phyloP scores from a whole-genome alignment of 2,888 invertebrate genomes.

The Folsomia candida region DNA sequence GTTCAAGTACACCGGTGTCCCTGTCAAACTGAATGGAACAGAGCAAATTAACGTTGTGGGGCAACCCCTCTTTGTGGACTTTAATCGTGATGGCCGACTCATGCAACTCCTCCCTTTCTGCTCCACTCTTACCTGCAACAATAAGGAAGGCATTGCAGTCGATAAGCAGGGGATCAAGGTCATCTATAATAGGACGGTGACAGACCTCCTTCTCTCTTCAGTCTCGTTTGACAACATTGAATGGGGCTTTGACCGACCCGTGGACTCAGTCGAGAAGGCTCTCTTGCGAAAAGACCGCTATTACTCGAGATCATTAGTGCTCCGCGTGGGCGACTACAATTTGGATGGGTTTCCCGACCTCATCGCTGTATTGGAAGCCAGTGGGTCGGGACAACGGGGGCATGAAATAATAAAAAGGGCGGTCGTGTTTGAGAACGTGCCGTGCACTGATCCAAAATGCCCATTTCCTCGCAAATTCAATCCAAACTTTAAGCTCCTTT shows the following conservation, averaged over 20 bases:
- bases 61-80: constrained; percentile 81
- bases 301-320: constrained; percentile 73
- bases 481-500: constrained; percentile 72
- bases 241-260: constrained; percentile 68
- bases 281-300: constrained; percentile 48
- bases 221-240: constrained; percentile 52
- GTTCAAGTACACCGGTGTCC: not conserved
- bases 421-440: constrained; percentile 75
- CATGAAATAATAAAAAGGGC: constrained; percentile 56
- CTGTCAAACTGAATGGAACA: not conserved
- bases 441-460: constrained; percentile 61
- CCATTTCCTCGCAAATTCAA: constrained; percentile 72
- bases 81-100: constrained; percentile 77
- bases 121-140: constrained; percentile 63
- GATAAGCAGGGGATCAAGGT: constrained; percentile 57
- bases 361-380: constrained; percentile 64
- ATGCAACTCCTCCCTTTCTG: constrained; percentile 83
- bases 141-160: constrained; percentile 53
- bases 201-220: constrained; percentile 10
- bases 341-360: constrained; percentile 95
- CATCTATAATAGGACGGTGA: constrained; percentile 14
- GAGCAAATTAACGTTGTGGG: constrained; percentile 57
- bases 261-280: constrained; percentile 45
- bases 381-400: constrained; percentile 44
- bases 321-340: constrained; percentile 87